These are phyloP conservation scores for Mizuhopecten yessoensis DNA, from an alignment of 1,140 invertebrate genomes.

Conservation along the genomic window DNA sequence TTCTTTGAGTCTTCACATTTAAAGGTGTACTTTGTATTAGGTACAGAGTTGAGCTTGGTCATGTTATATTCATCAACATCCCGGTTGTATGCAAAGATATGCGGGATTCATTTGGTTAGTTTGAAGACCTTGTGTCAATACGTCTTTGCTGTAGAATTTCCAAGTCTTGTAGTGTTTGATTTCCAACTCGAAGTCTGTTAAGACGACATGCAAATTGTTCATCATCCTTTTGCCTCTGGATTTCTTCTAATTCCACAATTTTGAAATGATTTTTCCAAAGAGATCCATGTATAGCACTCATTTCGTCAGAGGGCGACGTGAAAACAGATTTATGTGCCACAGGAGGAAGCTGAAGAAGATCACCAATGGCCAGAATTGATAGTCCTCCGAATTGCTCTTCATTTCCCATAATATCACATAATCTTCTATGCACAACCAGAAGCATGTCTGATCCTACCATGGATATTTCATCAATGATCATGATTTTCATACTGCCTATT, in stretches of 20 bases:
- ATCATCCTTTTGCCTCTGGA: slow-evolving; percentile 33
- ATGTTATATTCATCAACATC: no score
- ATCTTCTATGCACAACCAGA: slow-evolving; percentile 41
- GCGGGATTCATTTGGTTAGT: no score
- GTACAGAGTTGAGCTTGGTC: no score
- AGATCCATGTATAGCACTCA: slow-evolving; percentile 42
- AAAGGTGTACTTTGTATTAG: no score
- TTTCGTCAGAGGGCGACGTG: background rate
- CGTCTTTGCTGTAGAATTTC: no score
- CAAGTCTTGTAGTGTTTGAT: no score
- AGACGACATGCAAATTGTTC: slow-evolving; percentile 19
- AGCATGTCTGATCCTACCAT: slow-evolving; percentile 55
- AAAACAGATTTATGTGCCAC: slow-evolving; percentile 41
- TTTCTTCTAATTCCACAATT: slow-evolving; percentile 41
- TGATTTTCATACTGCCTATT: slow-evolving; percentile 36
- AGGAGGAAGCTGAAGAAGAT: slow-evolving; percentile 43
- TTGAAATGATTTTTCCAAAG: slow-evolving; percentile 40
- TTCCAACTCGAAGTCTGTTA: background rate
- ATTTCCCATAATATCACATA: slow-evolving; percentile 45
- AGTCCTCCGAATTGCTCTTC: slow-evolving; percentile 40
- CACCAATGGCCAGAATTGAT: slow-evolving; percentile 41
- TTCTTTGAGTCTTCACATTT: no score
- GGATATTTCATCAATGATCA: slow-evolving; percentile 53
- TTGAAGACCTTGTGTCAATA: no score
- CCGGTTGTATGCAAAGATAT: no score